These are phyloP conservation scores for Drosophila kanekoi DNA, from an alignment of 2,888 invertebrate genomes.

Conservation along the genomic window DNA sequence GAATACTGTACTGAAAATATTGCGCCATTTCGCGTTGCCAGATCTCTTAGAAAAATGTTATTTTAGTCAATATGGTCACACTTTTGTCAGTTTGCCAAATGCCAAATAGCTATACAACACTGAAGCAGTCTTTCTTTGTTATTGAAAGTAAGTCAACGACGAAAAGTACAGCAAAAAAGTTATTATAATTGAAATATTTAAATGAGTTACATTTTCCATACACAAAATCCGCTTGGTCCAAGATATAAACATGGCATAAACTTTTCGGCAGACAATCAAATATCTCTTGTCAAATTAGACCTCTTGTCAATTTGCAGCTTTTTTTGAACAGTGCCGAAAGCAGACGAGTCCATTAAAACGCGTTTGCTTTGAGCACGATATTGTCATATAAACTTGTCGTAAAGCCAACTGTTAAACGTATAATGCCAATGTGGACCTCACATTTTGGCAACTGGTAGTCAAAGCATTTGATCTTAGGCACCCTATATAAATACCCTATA, in stretches of 20 bases:
- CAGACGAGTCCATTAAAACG: constrained; percentile 5
- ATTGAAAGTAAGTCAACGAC: too few relatives aligned
- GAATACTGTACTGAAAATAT: too few relatives aligned
- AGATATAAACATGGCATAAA: not conserved
- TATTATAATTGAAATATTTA: too few relatives aligned
- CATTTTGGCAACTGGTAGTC: not conserved
- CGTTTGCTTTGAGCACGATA: constrained; percentile 6
- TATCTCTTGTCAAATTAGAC: not conserved
- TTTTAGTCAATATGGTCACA: too few relatives aligned
- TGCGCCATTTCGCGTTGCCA: too few relatives aligned
- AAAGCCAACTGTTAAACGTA: not conserved
- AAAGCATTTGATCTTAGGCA: constrained; percentile 3
- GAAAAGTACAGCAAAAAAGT: too few relatives aligned
- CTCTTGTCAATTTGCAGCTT: not conserved
- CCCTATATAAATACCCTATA: constrained; percentile 7
- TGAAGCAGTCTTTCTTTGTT: not conserved
- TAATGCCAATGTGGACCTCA: not conserved
- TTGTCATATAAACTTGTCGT: constrained; percentile 13
- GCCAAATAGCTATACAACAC: not conserved
- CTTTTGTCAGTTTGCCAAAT: not conserved
- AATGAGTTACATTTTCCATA: too few relatives aligned
- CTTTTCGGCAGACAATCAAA: not conserved
- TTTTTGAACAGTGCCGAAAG: constrained; percentile 12
- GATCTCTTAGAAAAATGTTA: too few relatives aligned
- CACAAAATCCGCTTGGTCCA: not conserved